Evolutionary conservation across 2,113 vertebrate species (phyloP), one percentile per base, ranked within the genome.

Genomic region (Aramus guarauna): DNA sequence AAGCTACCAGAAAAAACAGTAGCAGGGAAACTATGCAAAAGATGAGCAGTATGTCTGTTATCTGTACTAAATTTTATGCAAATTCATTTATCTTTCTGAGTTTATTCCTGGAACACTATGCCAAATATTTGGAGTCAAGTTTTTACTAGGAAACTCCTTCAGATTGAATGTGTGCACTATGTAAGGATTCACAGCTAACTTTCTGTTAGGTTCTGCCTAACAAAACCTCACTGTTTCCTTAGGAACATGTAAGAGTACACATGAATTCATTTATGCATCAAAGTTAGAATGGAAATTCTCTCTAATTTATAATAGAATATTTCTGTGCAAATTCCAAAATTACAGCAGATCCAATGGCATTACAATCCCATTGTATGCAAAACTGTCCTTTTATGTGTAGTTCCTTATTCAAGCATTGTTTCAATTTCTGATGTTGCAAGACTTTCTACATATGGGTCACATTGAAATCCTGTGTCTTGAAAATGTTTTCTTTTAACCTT

Each of bases 1-100:
- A 97, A 97, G 71, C 17, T 94, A 71, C 58, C 36, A 63, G 67
- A 52, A 94, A 69, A 29, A 94, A 78, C 63, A 89, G 76, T 50
- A 94, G 53, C 52, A 94, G 82, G 82, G 56, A 92, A 97, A 52
- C 20, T 84, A 36, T 48, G 45, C 20, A 27, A 67, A 93, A 94
- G 92, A 94, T 96, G 90, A 92, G 84, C 77, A 74, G 62, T 83
- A 69, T 86, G 39, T 41, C 53, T 63, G 13, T 81, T 88, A 86
- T 90, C 64, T 90, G 67, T 37, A n/a, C 21, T 62, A 58, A 83
- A 92, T 95, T 96, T 97, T 93, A 97, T 64, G 50, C 68, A 47
- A 68, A 77, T 60, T 52, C 6, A 75, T 78, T 80, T 87, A 48
- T 83, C 32, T n/a, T 68, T 85, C 41, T 50, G 32, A 5, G 6